Percentiles rank a stretch among this genome's conserved stretches.
phyloP scores from a whole-genome alignment of 2,888 invertebrate species.

The Clusia tigrina region DNA sequence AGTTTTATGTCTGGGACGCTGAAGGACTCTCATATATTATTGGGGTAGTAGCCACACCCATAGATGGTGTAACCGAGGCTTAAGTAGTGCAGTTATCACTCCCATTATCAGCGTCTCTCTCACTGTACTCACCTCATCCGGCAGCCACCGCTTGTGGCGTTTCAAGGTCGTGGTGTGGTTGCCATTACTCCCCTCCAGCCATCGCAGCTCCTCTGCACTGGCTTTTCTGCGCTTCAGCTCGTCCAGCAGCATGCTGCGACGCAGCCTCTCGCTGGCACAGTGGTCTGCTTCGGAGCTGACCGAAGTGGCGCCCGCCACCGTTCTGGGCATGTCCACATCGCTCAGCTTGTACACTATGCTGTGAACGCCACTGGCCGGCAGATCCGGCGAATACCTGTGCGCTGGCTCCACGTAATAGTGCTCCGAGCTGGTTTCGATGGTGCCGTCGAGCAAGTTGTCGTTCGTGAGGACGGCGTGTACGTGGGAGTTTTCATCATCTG shows the following conservation, averaged over 20 bases:
- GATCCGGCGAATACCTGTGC: constrained; percentile 65
- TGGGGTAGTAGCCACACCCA: too few relatives aligned
- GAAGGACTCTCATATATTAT: too few relatives aligned
- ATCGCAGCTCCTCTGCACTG: constrained; percentile 6
- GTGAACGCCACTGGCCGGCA: constrained; percentile 70
- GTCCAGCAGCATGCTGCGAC: constrained; percentile 48
- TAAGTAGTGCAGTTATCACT: too few relatives aligned
- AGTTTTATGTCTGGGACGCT: too few relatives aligned
- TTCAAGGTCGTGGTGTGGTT: constrained; percentile 38
- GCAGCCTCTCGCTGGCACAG: constrained; percentile 63
- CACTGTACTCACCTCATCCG: constrained; percentile 70
- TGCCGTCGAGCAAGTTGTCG: constrained; percentile 90
- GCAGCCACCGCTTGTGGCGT: constrained; percentile 72
- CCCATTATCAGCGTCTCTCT: too few relatives aligned
- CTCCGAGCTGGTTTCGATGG: constrained; percentile 78
- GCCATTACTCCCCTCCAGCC: constrained; percentile 21
- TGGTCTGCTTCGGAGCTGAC: constrained; percentile 47
- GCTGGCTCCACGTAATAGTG: constrained; percentile 82
- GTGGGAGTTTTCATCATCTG: constrained; percentile 82
- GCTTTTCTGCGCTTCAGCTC: constrained; percentile 46
- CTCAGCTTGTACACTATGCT: constrained; percentile 85
- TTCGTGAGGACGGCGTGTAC: constrained; percentile 87
- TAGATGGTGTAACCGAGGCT: too few relatives aligned
- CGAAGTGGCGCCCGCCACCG: constrained; percentile 57
- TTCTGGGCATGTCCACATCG: constrained; percentile 70